Percentiles rank a stretch among this genome's conserved stretches.
phyloP scores from a whole-genome alignment of 2,113 vertebrate species.

The Coptodon bakossiorum region DNA sequence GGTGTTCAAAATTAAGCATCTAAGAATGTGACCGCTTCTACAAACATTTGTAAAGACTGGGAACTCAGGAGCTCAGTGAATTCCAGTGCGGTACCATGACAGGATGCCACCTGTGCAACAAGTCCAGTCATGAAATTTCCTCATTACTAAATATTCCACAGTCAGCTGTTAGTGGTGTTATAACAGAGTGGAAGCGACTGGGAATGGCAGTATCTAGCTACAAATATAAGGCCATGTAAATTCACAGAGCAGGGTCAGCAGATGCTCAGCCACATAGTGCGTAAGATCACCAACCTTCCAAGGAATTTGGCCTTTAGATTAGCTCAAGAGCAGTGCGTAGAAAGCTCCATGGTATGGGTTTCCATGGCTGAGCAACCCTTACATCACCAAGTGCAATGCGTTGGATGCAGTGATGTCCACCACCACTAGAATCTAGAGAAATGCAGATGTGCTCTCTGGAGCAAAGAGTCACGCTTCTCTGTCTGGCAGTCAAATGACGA shows the following conservation, averaged over 20 bases:
- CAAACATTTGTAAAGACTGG: background rate
- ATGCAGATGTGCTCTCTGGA: background rate
- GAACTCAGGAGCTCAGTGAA: background rate
- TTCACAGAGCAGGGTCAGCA: fast-evolving
- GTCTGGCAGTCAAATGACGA: background rate
- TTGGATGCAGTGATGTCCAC: background rate
- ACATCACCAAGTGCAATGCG: background rate
- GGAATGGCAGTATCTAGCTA: background rate
- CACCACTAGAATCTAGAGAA: background rate
- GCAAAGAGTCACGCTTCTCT: fast-evolving
- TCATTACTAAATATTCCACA: fast-evolving
- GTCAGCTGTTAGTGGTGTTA: background rate
- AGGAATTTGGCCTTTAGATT: background rate
- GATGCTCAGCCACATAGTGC: background rate
- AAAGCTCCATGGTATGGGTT: background rate
- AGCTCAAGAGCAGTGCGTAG: background rate
- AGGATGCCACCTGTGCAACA: background rate
- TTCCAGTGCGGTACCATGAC: background rate
- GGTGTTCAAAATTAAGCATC: background rate
- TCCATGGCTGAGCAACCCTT: background rate
- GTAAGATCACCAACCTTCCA: background rate
- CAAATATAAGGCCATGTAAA: background rate
- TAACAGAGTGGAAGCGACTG: background rate
- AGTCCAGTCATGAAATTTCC: background rate
- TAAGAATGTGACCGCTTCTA: background rate